phyloP scores from a whole-genome alignment of 2,113 vertebrate genomes.

The Lanius collurio region DNA sequence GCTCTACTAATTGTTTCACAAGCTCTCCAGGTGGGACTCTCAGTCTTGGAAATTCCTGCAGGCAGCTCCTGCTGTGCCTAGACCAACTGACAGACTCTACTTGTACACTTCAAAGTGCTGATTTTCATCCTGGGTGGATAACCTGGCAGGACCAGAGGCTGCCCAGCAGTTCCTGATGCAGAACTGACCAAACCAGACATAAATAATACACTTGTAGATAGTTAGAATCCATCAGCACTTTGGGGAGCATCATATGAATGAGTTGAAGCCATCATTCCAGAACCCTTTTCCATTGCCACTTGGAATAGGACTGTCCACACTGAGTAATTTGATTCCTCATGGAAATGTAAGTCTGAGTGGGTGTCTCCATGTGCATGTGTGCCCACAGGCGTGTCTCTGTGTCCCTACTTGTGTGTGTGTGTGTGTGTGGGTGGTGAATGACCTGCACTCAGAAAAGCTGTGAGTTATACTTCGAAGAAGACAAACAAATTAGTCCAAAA shows the following conservation, averaged over 20 bases:
- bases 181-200: not conserved
- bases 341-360: not conserved
- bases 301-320: not conserved
- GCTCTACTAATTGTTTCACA: not conserved
- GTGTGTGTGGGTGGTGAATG: not conserved
- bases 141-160: not conserved
- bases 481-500: not conserved
- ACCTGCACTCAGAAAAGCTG: not conserved
- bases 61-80: constrained; percentile 1
- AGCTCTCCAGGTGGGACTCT: not conserved
- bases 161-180: not conserved
- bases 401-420: not conserved
- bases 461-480: not conserved
- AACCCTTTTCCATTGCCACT: not conserved
- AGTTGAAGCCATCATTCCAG: not conserved
- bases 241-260: not conserved
- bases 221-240: not conserved
- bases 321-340: not conserved
- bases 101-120: not conserved
- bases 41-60: not conserved
- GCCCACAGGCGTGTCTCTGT: not conserved
- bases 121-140: not conserved
- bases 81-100: not conserved
- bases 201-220: not conserved
- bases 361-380: not conserved